These are phyloP conservation scores for Anagyrus pseudococci DNA, from an alignment of 2,888 invertebrate genomes.

Conservation along the genomic window DNA sequence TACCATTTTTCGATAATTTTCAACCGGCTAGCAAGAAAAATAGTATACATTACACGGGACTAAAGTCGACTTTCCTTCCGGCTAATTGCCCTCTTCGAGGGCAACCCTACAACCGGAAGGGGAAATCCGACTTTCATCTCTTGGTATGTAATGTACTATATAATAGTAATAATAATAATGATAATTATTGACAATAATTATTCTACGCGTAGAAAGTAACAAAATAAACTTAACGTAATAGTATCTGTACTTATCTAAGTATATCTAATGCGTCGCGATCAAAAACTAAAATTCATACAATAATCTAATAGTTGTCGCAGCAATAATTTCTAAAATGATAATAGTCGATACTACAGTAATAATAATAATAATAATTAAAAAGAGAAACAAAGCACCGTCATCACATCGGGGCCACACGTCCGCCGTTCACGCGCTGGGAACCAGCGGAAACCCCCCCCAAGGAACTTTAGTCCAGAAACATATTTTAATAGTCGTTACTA, in stretches of 20 bases:
- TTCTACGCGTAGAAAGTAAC: constrained; percentile 49
- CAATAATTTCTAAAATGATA: constrained; percentile 20
- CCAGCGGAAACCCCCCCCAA: constrained; percentile 46
- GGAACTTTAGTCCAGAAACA: constrained; percentile 59
- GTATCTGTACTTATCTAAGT: constrained; percentile 40
- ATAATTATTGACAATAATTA: no score
- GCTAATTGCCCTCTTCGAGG: no score
- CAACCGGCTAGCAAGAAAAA: no score
- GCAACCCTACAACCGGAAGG: no score
- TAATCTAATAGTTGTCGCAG: constrained; percentile 34
- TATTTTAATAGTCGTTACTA: constrained; percentile 39
- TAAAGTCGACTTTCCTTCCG: no score
- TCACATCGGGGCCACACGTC: constrained; percentile 56
- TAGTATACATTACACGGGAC: no score
- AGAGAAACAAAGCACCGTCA: constrained; percentile 61
- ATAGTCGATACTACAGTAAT: constrained; percentile 23
- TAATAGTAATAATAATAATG: constrained; percentile 46
- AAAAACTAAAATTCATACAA: constrained; percentile 37
- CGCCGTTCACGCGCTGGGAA: constrained; percentile 37
- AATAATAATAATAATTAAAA: constrained; percentile 41
- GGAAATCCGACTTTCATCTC: no score
- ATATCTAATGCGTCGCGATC: constrained; percentile 31
- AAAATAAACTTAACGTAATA: constrained; percentile 53
- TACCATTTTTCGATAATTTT: constrained; percentile 47
- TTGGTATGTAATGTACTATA: constrained; percentile 41